phyloP scores from a whole-genome alignment of 2,797 vertebrate species.

The Fistularia commersonii region DNA sequence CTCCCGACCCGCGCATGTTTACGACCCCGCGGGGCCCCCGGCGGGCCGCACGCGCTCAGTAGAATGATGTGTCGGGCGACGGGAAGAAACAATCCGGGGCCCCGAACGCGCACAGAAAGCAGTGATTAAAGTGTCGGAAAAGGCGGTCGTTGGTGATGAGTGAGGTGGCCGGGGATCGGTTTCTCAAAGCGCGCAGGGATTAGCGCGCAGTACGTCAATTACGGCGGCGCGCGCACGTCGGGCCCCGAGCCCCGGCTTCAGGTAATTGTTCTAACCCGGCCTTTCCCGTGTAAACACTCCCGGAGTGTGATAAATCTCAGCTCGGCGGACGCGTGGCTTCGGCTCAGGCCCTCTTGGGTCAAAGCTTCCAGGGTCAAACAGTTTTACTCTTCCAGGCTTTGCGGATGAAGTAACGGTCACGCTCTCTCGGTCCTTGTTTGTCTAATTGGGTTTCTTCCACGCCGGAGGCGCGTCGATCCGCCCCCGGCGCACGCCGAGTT shows the following conservation, averaged over 20 bases:
- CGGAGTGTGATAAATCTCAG: slow-evolving; percentile 3
- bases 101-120: slow-evolving; percentile 48
- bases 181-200: slow-evolving; percentile 49
- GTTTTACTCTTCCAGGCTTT: no score
- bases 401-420: no score
- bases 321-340: slow-evolving; percentile 3
- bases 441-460: no score
- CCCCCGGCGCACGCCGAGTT: not conserved
- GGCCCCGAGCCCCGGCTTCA: slow-evolving; percentile 17
- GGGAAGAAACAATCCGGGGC: slow-evolving; percentile 48
- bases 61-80: slow-evolving; percentile 71
- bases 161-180: slow-evolving; percentile 61
- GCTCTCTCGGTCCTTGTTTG: no score
- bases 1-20: slow-evolving; percentile 44
- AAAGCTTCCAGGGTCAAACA: no score
- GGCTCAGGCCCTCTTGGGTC: no score
- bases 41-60: slow-evolving; percentile 32
- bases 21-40: slow-evolving; percentile 47
- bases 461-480: no score
- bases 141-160: slow-evolving; percentile 61
- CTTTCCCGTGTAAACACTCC: not conserved
- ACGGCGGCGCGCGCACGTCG: slow-evolving; percentile 11
- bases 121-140: slow-evolving; percentile 72
- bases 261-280: slow-evolving; percentile 20
- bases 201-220: slow-evolving; percentile 48